These are phyloP conservation scores for Brenthis ino DNA, from an alignment of 2,888 invertebrate genomes.

Conservation along the genomic window DNA sequence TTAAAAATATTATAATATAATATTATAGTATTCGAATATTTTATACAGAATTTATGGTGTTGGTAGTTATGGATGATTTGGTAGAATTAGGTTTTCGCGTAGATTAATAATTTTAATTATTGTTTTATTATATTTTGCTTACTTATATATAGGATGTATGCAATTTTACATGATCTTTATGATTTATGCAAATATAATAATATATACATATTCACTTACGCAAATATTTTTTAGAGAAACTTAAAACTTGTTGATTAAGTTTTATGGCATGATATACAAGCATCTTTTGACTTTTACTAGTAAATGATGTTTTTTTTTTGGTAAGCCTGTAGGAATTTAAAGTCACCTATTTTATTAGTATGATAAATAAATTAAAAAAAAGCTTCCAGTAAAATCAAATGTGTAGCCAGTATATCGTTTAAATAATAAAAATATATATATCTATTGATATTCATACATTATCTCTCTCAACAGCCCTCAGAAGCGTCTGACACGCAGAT, in stretches of 20 bases:
- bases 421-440: too few relatives aligned
- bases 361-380: too few relatives aligned
- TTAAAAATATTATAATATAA: neutral
- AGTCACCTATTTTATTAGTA: too few relatives aligned
- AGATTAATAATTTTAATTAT: conserved; percentile 3
- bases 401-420: too few relatives aligned
- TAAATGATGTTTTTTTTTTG: too few relatives aligned
- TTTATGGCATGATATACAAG: too few relatives aligned
- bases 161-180: conserved; percentile 4
- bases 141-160: neutral
- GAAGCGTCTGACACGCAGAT: conserved; percentile 92
- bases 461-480: conserved; percentile 81
- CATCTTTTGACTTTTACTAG: too few relatives aligned
- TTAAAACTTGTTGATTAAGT: too few relatives aligned
- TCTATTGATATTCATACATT: too few relatives aligned
- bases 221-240: too few relatives aligned
- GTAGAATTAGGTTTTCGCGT: neutral
- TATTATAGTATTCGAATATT: neutral
- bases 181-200: neutral
- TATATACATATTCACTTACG: neutral
- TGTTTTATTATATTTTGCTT: conserved; percentile 12
- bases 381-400: too few relatives aligned
- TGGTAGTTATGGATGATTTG: conserved; percentile 16
- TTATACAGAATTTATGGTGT: conserved; percentile 17
- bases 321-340: too few relatives aligned